A percentile compares a stretch with the other conserved stretches of the same genome.
phyloP scores from a whole-genome alignment of 2,113 vertebrate species.

The Raphicerus campestris region DNA sequence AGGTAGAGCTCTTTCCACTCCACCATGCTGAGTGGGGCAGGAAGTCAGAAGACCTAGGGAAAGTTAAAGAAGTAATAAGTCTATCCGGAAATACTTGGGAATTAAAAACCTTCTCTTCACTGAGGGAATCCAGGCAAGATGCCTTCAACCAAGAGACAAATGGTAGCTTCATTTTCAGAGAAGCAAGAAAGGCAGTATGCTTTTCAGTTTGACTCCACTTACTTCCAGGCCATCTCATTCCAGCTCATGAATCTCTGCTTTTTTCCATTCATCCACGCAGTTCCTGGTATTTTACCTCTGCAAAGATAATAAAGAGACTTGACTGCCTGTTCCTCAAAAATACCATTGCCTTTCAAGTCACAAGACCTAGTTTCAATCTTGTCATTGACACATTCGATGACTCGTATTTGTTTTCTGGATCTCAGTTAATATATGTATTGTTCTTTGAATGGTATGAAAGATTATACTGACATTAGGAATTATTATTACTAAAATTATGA shows the following conservation, averaged over 20 bases:
- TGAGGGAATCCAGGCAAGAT: neutral
- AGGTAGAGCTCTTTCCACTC: neutral
- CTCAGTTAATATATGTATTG: neutral
- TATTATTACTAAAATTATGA: neutral
- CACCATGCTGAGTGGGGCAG: neutral
- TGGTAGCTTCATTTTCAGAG: neutral
- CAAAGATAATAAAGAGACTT: neutral
- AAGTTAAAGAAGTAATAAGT: neutral
- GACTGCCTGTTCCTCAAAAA: neutral
- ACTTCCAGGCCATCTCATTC: neutral
- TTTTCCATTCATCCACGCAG: neutral
- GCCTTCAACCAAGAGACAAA: neutral
- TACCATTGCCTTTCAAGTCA: neutral
- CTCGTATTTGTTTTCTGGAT: neutral
- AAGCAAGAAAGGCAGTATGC: neutral
- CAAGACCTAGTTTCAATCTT: neutral
- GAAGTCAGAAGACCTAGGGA: neutral
- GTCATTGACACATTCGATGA: neutral
- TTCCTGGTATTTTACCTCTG: neutral
- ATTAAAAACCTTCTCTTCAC: neutral
- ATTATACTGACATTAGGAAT: neutral
- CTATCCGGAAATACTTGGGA: neutral
- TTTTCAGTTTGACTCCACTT: neutral
- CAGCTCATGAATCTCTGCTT: neutral
- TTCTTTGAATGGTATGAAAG: neutral